Evolutionary conservation across 2,113 vertebrate species (phyloP).

Genomic region (Isurus oxyrinchus): DNA sequence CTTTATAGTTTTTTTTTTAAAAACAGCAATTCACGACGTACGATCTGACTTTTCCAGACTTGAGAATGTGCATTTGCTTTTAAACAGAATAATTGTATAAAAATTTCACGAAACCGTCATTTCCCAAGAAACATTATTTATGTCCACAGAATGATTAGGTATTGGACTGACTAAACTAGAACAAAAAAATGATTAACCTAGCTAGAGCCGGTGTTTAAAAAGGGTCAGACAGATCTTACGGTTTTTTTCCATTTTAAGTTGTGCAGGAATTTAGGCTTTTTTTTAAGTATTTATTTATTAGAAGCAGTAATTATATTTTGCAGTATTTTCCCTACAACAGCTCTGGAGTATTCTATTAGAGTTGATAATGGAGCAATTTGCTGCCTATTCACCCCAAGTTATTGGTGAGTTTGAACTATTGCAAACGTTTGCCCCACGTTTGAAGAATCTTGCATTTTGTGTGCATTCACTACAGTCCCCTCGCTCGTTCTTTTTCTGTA

Average conservation of each 20-base stretch:
- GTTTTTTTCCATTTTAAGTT: background rate
- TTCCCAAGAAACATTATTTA: constrained; percentile 35
- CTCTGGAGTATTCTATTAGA: background rate
- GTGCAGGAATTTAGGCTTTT: constrained; percentile 33
- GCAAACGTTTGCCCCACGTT: background rate
- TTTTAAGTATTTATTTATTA: constrained; percentile 31
- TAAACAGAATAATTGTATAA: constrained; percentile 27
- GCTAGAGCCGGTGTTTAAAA: background rate
- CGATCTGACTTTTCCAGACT: constrained; percentile 35
- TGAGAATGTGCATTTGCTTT: constrained; percentile 38
- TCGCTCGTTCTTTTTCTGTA: background rate
- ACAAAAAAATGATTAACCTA: background rate
- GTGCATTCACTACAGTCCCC: background rate
- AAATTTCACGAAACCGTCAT: background rate
- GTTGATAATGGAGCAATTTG: background rate
- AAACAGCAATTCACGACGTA: background rate
- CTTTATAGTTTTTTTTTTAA: background rate
- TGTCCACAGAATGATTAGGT: background rate
- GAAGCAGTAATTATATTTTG: constrained; percentile 31
- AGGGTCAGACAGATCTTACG: background rate
- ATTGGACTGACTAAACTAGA: background rate
- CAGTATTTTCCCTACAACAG: constrained; percentile 26
- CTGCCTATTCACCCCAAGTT: background rate
- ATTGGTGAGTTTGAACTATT: background rate
- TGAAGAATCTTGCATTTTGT: background rate